These are phyloP conservation scores for Heliconius ismenius DNA, from an alignment of 2,888 invertebrate genomes.

Conservation along the genomic window DNA sequence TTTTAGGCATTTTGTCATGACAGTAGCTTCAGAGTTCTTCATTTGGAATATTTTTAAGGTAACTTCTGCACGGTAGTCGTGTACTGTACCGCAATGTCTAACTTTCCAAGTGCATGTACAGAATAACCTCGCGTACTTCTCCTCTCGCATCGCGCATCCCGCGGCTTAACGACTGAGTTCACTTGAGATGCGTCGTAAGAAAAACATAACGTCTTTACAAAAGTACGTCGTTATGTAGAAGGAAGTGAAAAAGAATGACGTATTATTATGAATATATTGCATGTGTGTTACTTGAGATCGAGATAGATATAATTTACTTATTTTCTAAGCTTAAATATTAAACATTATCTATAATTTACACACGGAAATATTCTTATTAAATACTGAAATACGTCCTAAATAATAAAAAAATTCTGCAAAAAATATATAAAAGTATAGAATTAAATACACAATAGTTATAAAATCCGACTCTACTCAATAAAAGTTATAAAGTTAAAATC, in stretches of 20 bases:
- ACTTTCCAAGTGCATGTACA: not conserved
- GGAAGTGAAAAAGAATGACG: not conserved
- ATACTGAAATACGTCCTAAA: not conserved
- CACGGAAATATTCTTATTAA: not conserved
- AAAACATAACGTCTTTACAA: slow-evolving; percentile 3
- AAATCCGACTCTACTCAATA: not conserved
- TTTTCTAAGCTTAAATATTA: not conserved
- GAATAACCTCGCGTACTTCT: slow-evolving; percentile 49
- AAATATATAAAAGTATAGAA: not conserved
- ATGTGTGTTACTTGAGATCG: not conserved
- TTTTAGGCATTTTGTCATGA: slow-evolving; percentile 19
- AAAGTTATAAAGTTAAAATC: slow-evolving; percentile 4
- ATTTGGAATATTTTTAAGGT: slow-evolving; percentile 25
- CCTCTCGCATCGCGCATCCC: slow-evolving; percentile 33
- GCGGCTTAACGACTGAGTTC: slow-evolving; percentile 12
- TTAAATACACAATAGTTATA: not conserved
- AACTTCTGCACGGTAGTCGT: not conserved
- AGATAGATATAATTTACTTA: not conserved
- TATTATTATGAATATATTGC: not conserved
- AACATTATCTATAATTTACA: too few species aligned
- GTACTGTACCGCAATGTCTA: not conserved
- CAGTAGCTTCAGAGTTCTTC: slow-evolving; percentile 12
- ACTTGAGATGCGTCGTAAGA: slow-evolving; percentile 18
- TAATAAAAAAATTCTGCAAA: too few species aligned
- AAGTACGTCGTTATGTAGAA: not conserved